phyloP scores from a whole-genome alignment of 2,888 invertebrate species.

The Magallana nippona region DNA sequence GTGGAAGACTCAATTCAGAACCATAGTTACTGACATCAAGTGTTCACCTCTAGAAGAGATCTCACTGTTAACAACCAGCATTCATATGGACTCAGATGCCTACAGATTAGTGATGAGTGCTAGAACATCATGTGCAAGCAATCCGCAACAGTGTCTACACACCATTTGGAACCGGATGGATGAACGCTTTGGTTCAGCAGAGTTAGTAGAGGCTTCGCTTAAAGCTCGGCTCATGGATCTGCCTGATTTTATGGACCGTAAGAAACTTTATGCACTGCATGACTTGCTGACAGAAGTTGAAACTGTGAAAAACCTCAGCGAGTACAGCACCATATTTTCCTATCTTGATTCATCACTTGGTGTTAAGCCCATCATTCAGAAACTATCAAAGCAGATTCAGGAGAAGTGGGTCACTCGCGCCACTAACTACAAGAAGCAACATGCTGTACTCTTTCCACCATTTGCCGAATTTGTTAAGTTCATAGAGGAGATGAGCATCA shows the following conservation, averaged over 20 bases:
- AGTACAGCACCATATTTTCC: conserved; percentile 38
- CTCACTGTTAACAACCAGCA: conserved; percentile 22
- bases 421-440: conserved; percentile 19
- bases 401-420: conserved; percentile 31
- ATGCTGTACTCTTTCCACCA: conserved; percentile 32
- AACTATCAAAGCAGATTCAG: conserved; percentile 40
- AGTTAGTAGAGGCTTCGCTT: conserved; percentile 25
- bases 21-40: conserved; percentile 31
- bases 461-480: conserved; percentile 39
- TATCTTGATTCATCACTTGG: conserved; percentile 43
- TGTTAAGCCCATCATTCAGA: conserved; percentile 41
- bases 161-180: conserved; percentile 33
- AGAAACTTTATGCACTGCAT: conserved; percentile 36
- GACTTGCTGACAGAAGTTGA: conserved; percentile 39
- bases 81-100: conserved; percentile 36
- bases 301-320: conserved; percentile 11
- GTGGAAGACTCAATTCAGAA: conserved; percentile 29
- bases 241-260: conserved; percentile 8
- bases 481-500: conserved; percentile 31
- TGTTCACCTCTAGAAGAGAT: conserved; percentile 40
- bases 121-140: conserved; percentile 26
- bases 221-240: conserved; percentile 27
- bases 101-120: conserved; percentile 22
- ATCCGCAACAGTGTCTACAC: conserved; percentile 20
- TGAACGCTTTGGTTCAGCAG: conserved; percentile 33